Evolutionary conservation across 2,113 vertebrate genomes (phyloP), one percentile per base, ranked within the genome.

Genomic region (Aythya baeri): DNA sequence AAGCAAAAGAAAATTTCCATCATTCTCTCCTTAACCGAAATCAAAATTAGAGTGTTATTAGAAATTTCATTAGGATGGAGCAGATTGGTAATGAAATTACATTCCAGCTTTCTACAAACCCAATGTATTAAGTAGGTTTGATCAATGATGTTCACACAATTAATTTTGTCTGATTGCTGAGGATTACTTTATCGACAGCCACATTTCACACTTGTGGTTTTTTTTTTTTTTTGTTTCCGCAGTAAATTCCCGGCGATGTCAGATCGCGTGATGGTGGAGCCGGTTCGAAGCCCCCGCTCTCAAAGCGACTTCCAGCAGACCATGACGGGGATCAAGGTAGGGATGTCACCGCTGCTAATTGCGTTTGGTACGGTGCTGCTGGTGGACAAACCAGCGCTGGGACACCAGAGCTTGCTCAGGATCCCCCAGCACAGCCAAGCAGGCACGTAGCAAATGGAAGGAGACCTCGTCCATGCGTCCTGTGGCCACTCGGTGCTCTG

Each of bases 41-140:
- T 97, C 97, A 98, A 98, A 98, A 98, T 98, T 97, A 98, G 97
- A 97, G 96, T 70, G 91, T 98, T 98, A 97, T 98, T 98, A 98
- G 96, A 94, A 98, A 97, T 98, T 98, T 98, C 97, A 98, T 98
- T 97, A 98, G 97, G 97, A 97, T 96, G 96, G 97, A 98, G 96
- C 97, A 97, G 97, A 97, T 97, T 98, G 97, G 97, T 97, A 98
- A 98, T 98, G 98, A 98, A 98, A 98, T 98, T 98, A 98, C 98
- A 98, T 97, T 97, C 96, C 96, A 94, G 96, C 96, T 98, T 98
- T 98, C 97, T 95, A 58, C 96, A 97, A 95, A 83, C 96, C 95
- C 97, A 90, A 26, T 89, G 97, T 97, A 97, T 97, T 98, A 98
- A 98, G 97, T 96, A 82, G 97, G 96, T 97, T 98, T 98, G 98